A percentile compares a stretch with the other conserved stretches of the same genome.
phyloP scores from a whole-genome alignment of 2,888 invertebrate species.

The Eubasilissa splendida region DNA sequence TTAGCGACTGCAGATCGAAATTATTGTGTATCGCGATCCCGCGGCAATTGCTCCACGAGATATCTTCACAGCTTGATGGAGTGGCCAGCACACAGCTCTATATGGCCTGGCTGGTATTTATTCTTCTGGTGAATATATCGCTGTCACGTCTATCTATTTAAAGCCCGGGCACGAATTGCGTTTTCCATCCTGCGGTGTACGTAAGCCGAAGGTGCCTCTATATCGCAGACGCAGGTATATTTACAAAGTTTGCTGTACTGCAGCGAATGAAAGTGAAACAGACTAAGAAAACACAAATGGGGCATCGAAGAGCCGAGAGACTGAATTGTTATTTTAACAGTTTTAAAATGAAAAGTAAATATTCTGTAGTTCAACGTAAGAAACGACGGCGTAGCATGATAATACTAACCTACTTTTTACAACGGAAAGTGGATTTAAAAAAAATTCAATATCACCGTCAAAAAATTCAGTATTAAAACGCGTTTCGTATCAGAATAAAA shows the following conservation, averaged over 20 bases:
- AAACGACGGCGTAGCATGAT: too few relatives aligned
- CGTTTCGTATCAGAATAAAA: too few relatives aligned
- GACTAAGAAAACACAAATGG: background rate
- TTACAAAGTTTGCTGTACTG: background rate
- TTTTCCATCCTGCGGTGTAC: constrained; percentile 2
- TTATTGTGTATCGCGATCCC: constrained; percentile 1
- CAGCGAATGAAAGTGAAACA: constrained; percentile 7
- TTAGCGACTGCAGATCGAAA: background rate
- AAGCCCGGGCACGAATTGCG: constrained; percentile 48
- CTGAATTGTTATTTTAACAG: too few relatives aligned
- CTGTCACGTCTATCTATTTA: constrained; percentile 53
- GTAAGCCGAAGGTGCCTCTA: background rate
- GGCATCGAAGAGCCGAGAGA: too few relatives aligned
- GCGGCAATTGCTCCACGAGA: background rate
- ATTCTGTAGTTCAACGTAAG: too few relatives aligned
- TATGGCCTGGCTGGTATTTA: constrained; percentile 3
- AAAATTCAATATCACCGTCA: too few relatives aligned
- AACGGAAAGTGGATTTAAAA: too few relatives aligned
- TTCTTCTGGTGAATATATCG: constrained; percentile 40
- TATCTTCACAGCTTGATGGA: background rate
- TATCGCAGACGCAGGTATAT: background rate
- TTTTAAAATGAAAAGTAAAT: too few relatives aligned
- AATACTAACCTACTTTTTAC: too few relatives aligned
- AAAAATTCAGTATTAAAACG: too few relatives aligned
- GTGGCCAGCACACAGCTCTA: background rate